Conservation (phyloP, 1,140 invertebrate species). For the Polypedilum pembai region DNA sequence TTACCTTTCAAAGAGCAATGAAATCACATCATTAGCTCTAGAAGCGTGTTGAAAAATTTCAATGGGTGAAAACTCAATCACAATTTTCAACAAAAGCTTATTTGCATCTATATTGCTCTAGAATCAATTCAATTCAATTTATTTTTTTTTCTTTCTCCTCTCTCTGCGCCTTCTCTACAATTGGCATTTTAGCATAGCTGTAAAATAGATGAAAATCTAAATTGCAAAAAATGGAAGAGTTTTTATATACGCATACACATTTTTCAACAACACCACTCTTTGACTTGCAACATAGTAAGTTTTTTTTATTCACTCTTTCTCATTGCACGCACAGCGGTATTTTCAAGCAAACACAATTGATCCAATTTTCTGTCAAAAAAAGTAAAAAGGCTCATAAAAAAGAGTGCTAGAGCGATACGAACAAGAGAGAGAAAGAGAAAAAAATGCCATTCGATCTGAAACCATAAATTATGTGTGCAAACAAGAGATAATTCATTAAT, state of each 20-base stretch:
- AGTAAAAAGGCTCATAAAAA: not conserved
- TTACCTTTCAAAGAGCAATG: constrained; percentile 6
- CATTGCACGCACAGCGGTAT: not conserved
- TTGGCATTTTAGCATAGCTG: not conserved
- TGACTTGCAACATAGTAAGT: no score
- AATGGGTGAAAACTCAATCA: constrained; percentile 17
- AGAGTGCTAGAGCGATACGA: not conserved
- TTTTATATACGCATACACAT: not conserved
- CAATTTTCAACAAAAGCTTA: constrained; percentile 19
- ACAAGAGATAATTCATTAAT: constrained; percentile 19
- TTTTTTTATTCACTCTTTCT: not conserved
- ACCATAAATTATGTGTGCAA: constrained; percentile 18
- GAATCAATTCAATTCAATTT: constrained; percentile 12
- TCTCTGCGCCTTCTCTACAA: no score
- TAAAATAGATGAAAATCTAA: constrained; percentile 19
- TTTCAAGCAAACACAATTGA: constrained; percentile 6
- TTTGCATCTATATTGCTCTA: constrained; percentile 17
- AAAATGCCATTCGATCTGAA: constrained; percentile 18
- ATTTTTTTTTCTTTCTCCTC: not conserved
- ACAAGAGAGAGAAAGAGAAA: not conserved
- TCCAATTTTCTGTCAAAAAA: constrained; percentile 18
- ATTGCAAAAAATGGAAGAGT: constrained; percentile 6
- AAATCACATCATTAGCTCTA: constrained; percentile 18
- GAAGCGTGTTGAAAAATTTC: not conserved
- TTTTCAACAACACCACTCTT: no score